Conservation (phyloP, 2,113 vertebrate genomes). For the Scolopax mira region DNA sequence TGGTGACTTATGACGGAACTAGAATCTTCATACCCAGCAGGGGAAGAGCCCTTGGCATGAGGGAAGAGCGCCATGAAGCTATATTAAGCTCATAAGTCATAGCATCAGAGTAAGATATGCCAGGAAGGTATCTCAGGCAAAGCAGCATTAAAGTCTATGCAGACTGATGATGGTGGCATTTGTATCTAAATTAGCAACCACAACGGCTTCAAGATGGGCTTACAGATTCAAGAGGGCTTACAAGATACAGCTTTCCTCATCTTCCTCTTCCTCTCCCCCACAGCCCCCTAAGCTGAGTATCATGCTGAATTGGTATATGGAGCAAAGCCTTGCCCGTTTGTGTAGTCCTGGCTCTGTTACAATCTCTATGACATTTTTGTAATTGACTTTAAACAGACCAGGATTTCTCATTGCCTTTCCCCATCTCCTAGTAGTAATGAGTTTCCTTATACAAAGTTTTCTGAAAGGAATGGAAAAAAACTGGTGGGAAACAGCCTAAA, state of each 20-base stretch:
- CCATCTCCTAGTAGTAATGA: not conserved
- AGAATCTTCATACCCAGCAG: not conserved
- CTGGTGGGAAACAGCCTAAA: not conserved
- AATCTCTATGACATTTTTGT: not conserved
- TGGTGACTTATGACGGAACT: not conserved
- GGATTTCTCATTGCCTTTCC: not conserved
- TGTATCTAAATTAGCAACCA: not conserved
- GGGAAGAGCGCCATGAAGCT: not conserved
- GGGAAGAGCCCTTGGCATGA: not conserved
- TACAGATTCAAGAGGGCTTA: not conserved
- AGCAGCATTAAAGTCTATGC: not conserved
- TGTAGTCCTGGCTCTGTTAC: not conserved
- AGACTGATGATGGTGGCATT: not conserved
- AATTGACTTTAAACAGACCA: not conserved
- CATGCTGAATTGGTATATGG: not conserved
- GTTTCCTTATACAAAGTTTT: not conserved
- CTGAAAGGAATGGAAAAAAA: not conserved
- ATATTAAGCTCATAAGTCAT: not conserved
- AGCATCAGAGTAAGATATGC: not conserved
- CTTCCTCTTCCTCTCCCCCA: not conserved
- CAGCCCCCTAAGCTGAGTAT: not conserved
- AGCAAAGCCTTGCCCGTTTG: not conserved
- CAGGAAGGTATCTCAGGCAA: not conserved
- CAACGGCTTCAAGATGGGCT: too few relatives aligned
- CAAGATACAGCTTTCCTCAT: not conserved